A percentile compares a stretch with the other conserved stretches of the same genome.
Evolutionary conservation across 92 coral and sea anemone genomes (phyloP).

Genomic region (Porites evermanni): DNA sequence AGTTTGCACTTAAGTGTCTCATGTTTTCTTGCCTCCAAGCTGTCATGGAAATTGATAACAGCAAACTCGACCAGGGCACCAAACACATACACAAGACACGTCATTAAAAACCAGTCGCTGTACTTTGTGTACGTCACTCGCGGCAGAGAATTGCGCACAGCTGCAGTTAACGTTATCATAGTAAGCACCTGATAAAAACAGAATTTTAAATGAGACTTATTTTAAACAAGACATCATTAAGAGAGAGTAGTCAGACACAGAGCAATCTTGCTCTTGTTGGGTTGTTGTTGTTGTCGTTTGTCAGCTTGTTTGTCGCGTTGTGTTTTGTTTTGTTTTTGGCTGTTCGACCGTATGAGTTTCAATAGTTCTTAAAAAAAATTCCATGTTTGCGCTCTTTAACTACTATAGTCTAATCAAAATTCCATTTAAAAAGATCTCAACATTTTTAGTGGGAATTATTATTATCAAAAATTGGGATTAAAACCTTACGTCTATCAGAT

Average conservation of each 20-base stretch:
- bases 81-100: constrained; percentile 85
- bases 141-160: constrained; percentile 85
- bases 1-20: constrained; percentile 27
- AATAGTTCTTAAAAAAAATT: too few species aligned
- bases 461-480: neutral
- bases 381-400: too few species aligned
- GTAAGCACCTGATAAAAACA: constrained; percentile 69
- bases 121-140: constrained; percentile 90
- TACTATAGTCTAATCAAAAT: too few species aligned
- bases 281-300: too few species aligned
- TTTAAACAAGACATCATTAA: neutral
- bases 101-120: constrained; percentile 83
- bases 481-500: too few species aligned
- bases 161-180: constrained; percentile 85
- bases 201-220: neutral
- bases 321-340: too few species aligned
- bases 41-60: constrained; percentile 78
- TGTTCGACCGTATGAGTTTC: too few species aligned
- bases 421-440: too few species aligned
- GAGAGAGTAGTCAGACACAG: too few species aligned
- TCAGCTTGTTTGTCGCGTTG: too few species aligned
- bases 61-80: constrained; percentile 94
- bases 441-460: neutral
- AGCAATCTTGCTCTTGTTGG: too few species aligned
- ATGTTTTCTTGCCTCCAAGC: constrained; percentile 40